Evolutionary conservation across 2,113 vertebrate species (phyloP).

Genomic region (Amblyornis subalaris): DNA sequence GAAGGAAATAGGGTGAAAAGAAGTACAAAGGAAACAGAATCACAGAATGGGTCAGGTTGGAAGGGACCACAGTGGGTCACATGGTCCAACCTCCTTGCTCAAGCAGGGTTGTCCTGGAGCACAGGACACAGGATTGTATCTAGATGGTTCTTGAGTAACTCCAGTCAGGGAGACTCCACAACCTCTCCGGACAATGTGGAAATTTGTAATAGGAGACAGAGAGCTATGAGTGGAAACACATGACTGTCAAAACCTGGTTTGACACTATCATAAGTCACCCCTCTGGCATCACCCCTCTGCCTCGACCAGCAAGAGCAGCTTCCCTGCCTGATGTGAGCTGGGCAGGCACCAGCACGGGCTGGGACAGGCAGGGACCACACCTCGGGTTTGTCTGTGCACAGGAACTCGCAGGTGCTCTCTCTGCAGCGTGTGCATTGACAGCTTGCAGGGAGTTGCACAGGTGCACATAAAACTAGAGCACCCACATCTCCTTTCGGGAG

Average conservation of each 20-base stretch:
- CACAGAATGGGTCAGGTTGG: not conserved
- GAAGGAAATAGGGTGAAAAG: not conserved
- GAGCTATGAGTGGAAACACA: not conserved
- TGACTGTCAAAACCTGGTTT: not conserved
- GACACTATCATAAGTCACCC: not conserved
- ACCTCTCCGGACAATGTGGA: not conserved
- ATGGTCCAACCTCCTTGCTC: not conserved
- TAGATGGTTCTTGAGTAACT: not conserved
- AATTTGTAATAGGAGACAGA: not conserved
- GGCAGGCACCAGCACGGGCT: fast-evolving
- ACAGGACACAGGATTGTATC: not conserved
- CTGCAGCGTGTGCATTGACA: too few species aligned
- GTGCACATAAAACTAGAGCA: not conserved
- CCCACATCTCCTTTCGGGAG: not conserved
- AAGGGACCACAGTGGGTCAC: not conserved
- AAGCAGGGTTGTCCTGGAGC: not conserved
- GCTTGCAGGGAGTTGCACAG: not conserved
- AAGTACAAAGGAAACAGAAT: not conserved
- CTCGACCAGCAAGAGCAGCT: not conserved
- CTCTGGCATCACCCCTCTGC: not conserved
- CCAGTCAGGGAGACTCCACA: not conserved
- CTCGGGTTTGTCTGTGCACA: not conserved
- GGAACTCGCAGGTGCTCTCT: fast-evolving
- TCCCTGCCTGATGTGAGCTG: fast-evolving
- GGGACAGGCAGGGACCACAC: not conserved